phyloP scores from a whole-genome alignment of 1,140 invertebrate species.

The Pseudomyrmex dendroicus region DNA sequence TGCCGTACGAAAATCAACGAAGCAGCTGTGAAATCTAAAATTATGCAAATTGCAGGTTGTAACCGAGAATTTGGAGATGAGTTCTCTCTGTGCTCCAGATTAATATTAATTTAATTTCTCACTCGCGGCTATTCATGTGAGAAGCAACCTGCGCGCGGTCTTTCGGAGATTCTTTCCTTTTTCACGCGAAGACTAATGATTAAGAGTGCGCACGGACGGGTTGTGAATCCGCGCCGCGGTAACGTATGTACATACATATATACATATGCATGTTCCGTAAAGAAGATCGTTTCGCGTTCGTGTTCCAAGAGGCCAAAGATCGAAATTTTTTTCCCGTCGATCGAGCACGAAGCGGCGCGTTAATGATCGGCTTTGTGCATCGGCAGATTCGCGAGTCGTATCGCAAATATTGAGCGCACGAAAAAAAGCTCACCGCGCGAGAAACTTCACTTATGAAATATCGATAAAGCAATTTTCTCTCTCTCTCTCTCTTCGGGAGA shows the following conservation, averaged over 20 bases:
- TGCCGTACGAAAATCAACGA: slow-evolving; percentile 39
- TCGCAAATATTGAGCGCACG: slow-evolving; percentile 17
- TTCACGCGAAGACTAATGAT: slow-evolving; percentile 79
- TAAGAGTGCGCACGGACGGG: slow-evolving; percentile 64
- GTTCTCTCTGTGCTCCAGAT: slow-evolving; percentile 74
- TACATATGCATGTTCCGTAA: slow-evolving; percentile 38
- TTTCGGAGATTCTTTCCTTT: slow-evolving; percentile 50
- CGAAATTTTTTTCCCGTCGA: slow-evolving; percentile 10
- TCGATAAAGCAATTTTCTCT: slow-evolving; percentile 38
- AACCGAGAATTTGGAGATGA: slow-evolving; percentile 75
- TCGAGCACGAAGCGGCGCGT: not conserved
- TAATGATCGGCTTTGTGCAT: slow-evolving; percentile 17
- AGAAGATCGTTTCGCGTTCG: slow-evolving; percentile 21
- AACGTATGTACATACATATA: too few species aligned
- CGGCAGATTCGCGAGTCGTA: slow-evolving; percentile 20
- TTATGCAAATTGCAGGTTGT: slow-evolving; percentile 78
- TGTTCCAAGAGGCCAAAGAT: not conserved
- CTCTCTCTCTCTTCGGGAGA: not conserved
- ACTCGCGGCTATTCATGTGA: slow-evolving; percentile 77
- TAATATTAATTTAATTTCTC: slow-evolving; percentile 84
- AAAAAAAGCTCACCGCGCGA: slow-evolving; percentile 7
- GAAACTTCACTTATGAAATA: slow-evolving; percentile 23
- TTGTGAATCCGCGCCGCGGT: slow-evolving; percentile 16
- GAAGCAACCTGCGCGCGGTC: slow-evolving; percentile 56
- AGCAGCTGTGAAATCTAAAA: slow-evolving; percentile 76